These are phyloP conservation scores for Orthochromis malagaraziensis DNA, from an alignment of 2,113 vertebrate genomes.

Conservation along the genomic window DNA sequence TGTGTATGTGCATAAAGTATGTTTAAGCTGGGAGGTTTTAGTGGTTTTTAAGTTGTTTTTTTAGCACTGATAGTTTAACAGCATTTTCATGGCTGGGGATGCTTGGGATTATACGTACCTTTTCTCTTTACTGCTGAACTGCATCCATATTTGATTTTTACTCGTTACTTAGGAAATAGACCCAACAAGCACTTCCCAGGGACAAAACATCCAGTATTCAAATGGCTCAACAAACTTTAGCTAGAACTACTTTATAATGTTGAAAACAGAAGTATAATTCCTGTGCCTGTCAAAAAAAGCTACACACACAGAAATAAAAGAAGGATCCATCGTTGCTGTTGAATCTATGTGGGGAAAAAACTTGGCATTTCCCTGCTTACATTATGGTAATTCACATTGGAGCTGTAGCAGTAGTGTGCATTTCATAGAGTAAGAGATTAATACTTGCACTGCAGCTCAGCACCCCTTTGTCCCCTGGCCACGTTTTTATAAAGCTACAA, in stretches of 20 bases:
- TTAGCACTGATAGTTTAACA: neutral
- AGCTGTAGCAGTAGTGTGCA: neutral
- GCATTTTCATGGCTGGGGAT: neutral
- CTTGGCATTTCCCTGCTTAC: neutral
- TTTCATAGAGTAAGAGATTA: constrained; percentile 50
- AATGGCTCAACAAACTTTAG: neutral
- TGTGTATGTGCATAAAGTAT: neutral
- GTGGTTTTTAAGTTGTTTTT: neutral
- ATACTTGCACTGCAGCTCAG: constrained; percentile 13
- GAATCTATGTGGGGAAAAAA: neutral
- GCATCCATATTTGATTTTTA: neutral
- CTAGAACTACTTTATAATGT: neutral
- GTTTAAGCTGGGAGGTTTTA: neutral
- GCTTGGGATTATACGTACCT: neutral
- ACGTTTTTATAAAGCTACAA: constrained; percentile 44
- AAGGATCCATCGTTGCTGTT: neutral
- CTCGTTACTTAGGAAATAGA: neutral
- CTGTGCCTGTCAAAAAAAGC: neutral
- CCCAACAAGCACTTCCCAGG: neutral
- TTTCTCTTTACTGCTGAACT: constrained; percentile 10
- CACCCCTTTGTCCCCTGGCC: constrained; percentile 15
- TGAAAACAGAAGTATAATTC: neutral
- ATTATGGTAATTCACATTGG: constrained; percentile 36
- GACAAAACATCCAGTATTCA: neutral
- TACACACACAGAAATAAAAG: neutral